Evolutionary conservation across 2,113 vertebrate species (phyloP).

Genomic region (Cinclus cinclus): DNA sequence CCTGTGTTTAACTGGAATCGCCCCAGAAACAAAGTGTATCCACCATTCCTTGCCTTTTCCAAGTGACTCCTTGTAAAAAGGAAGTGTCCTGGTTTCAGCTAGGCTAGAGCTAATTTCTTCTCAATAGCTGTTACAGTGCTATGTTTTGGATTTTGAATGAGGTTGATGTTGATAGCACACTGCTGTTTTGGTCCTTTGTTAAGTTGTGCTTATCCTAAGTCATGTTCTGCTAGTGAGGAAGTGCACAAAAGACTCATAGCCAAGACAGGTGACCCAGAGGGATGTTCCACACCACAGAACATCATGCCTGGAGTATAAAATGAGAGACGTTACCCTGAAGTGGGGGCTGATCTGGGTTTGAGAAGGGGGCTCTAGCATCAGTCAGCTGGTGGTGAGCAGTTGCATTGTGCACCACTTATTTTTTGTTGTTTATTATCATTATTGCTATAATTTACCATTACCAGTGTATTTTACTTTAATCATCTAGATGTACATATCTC

Average conservation of each 20-base stretch:
- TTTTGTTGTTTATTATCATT: background rate
- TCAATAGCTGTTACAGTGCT: background rate
- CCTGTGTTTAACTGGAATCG: background rate
- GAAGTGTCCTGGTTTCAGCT: background rate
- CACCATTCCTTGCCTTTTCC: background rate
- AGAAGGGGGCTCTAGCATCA: rapidly evolving
- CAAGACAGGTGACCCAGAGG: too few species aligned
- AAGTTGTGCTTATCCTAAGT: background rate
- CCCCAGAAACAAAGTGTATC: background rate
- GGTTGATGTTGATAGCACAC: background rate
- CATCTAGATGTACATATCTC: background rate
- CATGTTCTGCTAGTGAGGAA: background rate
- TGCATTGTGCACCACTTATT: background rate
- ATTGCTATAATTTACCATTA: background rate
- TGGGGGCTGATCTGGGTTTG: background rate
- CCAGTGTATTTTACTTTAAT: background rate
- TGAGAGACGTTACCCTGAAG: background rate
- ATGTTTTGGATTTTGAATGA: background rate
- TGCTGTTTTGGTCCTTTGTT: background rate
- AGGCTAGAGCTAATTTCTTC: background rate
- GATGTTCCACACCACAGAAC: background rate
- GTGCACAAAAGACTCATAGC: background rate
- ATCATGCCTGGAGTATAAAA: background rate
- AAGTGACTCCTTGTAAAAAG: background rate
- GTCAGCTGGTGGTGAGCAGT: background rate